Percentiles rank a stretch among this genome's conserved stretches.
These are phyloP conservation scores for Drosophila pachea DNA, from an alignment of 1,140 invertebrate species.

Conservation along the genomic window DNA sequence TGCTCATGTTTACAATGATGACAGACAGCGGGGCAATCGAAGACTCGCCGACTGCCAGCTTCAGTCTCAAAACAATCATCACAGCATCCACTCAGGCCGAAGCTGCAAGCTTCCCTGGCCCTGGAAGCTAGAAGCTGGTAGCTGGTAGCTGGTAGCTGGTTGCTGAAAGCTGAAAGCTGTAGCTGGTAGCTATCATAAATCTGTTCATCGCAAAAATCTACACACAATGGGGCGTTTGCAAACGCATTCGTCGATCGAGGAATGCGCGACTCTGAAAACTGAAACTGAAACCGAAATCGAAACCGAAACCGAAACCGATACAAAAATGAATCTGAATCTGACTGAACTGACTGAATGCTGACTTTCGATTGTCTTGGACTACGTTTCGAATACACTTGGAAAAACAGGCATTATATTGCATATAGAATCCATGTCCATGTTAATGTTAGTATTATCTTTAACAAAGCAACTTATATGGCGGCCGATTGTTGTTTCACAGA, in stretches of 20 bases:
- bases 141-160: slow-evolving; percentile 48
- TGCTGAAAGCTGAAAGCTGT: too few relatives aligned
- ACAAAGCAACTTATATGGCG: too few relatives aligned
- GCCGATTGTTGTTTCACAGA: too few relatives aligned
- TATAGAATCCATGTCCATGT: too few relatives aligned
- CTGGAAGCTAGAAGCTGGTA: slow-evolving; percentile 17
- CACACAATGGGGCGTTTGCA: slow-evolving; percentile 78
- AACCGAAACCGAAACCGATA: too few relatives aligned
- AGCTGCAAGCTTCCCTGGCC: too few relatives aligned
- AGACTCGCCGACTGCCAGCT: slow-evolving; percentile 11
- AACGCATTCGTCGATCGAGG: slow-evolving; percentile 73
- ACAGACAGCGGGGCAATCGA: slow-evolving; percentile 54
- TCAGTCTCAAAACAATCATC: slow-evolving; percentile 18
- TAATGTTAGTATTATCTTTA: too few relatives aligned
- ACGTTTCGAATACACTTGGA: slow-evolving; percentile 13
- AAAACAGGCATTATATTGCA: not conserved
- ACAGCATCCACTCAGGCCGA: slow-evolving; percentile 5
- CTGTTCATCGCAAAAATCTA: slow-evolving; percentile 76
- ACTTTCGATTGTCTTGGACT: slow-evolving; percentile 41
- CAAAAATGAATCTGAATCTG: too few relatives aligned
- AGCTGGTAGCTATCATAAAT: slow-evolving; percentile 76
- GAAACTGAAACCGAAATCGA: slow-evolving; percentile 14
- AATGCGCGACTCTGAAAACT: slow-evolving; percentile 50
- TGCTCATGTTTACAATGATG: slow-evolving; percentile 79
- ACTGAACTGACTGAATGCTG: slow-evolving; percentile 50